Conservation (phyloP, 2,113 vertebrate species). For the Tor tambroides region DNA sequence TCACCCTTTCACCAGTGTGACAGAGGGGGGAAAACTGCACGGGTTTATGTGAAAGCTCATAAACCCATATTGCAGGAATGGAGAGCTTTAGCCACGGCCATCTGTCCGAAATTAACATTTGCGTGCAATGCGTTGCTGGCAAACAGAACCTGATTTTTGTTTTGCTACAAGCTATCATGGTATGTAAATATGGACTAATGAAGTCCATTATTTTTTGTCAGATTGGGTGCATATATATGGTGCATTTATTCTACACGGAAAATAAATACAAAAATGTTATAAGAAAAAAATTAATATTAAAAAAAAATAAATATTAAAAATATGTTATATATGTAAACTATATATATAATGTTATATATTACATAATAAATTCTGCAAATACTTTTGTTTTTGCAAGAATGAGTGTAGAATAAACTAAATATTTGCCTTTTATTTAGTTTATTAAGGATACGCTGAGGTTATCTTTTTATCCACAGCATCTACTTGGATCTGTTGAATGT, state of each 20-base stretch:
- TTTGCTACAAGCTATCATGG: neutral
- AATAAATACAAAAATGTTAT: neutral
- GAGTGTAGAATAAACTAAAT: neutral
- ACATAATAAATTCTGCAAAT: too few relatives aligned
- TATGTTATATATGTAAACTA: neutral
- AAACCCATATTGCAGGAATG: conserved; percentile 65
- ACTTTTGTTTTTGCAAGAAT: neutral
- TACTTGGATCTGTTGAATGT: neutral
- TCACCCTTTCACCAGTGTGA: conserved; percentile 61
- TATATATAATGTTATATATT: neutral
- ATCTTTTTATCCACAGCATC: conserved; percentile 24
- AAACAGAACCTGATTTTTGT: neutral
- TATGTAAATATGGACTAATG: neutral
- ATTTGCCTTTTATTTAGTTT: neutral
- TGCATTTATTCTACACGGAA: neutral
- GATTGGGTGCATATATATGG: neutral
- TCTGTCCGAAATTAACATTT: conserved; percentile 64
- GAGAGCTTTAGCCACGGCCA: conserved; percentile 61
- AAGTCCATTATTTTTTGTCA: neutral
- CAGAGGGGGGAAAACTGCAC: conserved; percentile 41
- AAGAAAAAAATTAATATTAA: too few relatives aligned
- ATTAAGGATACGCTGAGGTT: neutral
- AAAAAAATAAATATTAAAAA: too few relatives aligned
- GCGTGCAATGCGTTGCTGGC: conserved; percentile 7
- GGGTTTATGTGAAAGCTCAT: conserved; percentile 68